A percentile compares a stretch with the other conserved stretches of the same genome.
Evolutionary conservation across 2,797 vertebrate genomes (phyloP).

Genomic region (Falco biarmicus): DNA sequence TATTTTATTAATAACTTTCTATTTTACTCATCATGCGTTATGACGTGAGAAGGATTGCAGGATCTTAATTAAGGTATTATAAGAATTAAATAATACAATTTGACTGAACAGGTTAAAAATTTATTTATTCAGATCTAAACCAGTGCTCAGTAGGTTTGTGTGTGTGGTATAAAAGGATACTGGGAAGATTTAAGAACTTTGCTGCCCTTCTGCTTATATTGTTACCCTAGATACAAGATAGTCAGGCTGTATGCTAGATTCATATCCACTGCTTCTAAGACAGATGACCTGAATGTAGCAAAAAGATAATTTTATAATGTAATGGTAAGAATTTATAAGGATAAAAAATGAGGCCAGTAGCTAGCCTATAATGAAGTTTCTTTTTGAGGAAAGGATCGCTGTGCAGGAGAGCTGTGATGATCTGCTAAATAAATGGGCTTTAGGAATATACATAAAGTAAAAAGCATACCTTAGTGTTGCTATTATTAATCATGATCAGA

Average conservation of each 20-base stretch:
- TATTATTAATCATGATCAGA: not conserved
- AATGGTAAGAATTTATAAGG: not conserved
- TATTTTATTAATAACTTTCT: conserved; percentile 41
- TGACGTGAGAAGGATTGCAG: not conserved
- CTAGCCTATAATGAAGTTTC: not conserved
- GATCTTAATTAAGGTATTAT: not conserved
- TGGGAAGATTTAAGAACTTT: not conserved
- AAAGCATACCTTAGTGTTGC: not conserved
- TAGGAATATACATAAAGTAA: not conserved
- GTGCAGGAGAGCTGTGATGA: not conserved
- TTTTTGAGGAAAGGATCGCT: not conserved
- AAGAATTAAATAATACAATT: conserved; percentile 7
- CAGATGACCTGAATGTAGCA: conserved; percentile 14
- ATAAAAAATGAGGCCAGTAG: conserved; percentile 5
- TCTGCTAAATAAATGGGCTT: not conserved
- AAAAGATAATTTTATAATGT: conserved; percentile 28
- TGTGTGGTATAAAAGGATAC: not conserved
- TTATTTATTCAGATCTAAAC: not conserved
- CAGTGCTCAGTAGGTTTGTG: not conserved
- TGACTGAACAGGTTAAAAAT: not conserved
- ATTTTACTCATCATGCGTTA: not conserved
- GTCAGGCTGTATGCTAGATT: conserved; percentile 4
- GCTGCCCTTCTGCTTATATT: conserved; percentile 1
- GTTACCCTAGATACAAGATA: not conserved
- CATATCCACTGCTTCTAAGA: not conserved